Base-by-base conservation (phyloP, 2,113 vertebrate species). In the Gallinago media region DNA sequence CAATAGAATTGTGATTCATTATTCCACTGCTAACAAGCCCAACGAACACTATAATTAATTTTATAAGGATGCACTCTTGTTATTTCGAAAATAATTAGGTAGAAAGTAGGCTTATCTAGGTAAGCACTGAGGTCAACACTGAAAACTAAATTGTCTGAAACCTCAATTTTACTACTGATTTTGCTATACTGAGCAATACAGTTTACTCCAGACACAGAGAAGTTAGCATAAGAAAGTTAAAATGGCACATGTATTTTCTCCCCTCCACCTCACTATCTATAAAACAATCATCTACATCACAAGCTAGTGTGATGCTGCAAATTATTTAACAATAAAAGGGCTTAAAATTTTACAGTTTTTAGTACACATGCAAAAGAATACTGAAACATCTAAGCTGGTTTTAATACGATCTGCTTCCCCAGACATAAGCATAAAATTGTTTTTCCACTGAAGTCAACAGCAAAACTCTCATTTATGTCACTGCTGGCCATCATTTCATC, bases 1-100 rank as follows among this genome's bases (percentile, higher is more conserved):
- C 67, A 73, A 42, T 4, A 46, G 21, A 40, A 38, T 40, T 80
- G 18, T 50, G 27, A 71, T 59, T 82, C 38, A 88, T 1, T 2
- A 21, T 12, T 46, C 22, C 14, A 65, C 19, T 92, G 56, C 23
- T 89, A 68, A 61, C 16, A 12, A 82, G 31, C 5, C 25, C 7
- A 89, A 73, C 0, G 0, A 88, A 59, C 55, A 6, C 17, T 63
- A 3, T 19, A 55, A 80, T 38, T 71, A 84, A 29, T 61, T 71
- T 17, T 34, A 58, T 66, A 70, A 59, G 21, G 8, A 66, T 22
- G 23, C 11, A 61, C 16, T 52, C 11, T 4, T 26, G 49, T 29
- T 70, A 49, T 59, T 94, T 89, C 49, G 46, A 83, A 88, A 87
- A 79, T 63, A 76, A 77, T 80, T 70, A 70, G 8, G 34, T 20